phyloP scores from a whole-genome alignment of 2,113 vertebrate genomes.

The Triplophysa siluroides region DNA sequence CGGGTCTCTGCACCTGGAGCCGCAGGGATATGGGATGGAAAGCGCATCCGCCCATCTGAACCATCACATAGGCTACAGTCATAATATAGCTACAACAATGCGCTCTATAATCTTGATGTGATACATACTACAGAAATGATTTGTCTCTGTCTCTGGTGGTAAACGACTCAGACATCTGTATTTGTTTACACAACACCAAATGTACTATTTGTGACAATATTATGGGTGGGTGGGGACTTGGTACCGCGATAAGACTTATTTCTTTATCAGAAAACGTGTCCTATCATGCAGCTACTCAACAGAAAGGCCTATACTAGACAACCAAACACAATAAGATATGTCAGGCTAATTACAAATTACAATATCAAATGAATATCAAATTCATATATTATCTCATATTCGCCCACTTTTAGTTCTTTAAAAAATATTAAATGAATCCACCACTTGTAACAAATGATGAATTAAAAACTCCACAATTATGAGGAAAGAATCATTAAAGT shows the following conservation, averaged over 20 bases:
- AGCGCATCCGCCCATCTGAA: background rate
- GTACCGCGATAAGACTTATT: background rate
- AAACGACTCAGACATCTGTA: background rate
- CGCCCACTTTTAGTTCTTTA: no score
- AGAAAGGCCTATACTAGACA: background rate
- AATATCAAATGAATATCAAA: background rate
- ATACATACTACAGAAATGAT: background rate
- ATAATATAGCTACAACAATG: background rate
- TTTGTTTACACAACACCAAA: slow-evolving; percentile 7
- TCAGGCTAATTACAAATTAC: background rate
- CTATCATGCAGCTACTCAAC: background rate
- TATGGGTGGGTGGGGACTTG: background rate
- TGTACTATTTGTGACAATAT: background rate
- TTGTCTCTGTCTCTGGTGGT: background rate
- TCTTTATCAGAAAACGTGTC: background rate
- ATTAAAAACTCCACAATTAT: background rate
- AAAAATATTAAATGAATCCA: no score
- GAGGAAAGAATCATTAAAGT: no score
- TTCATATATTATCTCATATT: background rate
- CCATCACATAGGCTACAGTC: background rate
- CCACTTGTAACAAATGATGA: no score
- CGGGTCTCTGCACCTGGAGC: slow-evolving; percentile 16
- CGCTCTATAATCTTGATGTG: background rate
- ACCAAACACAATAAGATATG: background rate
- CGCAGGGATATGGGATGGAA: slow-evolving; percentile 22